Evolutionary conservation across 2,113 vertebrate genomes (phyloP).

Genomic region (Mugil cephalus): DNA sequence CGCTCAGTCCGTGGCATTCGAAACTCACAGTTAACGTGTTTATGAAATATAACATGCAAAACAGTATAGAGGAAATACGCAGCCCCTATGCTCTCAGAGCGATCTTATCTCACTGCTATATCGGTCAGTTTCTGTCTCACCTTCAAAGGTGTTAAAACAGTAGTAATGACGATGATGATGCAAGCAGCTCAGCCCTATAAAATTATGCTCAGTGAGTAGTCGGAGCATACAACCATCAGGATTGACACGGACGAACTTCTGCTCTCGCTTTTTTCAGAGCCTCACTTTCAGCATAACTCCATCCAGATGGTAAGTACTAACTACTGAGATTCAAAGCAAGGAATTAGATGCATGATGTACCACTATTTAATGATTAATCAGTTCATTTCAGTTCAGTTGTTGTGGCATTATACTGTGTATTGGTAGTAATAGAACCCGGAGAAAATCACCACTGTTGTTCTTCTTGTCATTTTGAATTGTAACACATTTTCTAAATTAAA

Average conservation of each 20-base stretch:
- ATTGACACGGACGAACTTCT: constrained; percentile 22
- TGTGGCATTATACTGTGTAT: neutral
- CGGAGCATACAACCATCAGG: constrained; percentile 13
- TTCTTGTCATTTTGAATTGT: neutral
- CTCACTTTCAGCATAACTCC: constrained; percentile 2
- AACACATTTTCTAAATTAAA: constrained; percentile 1
- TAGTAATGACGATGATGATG: constrained; percentile 25
- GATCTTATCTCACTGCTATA: constrained; percentile 7
- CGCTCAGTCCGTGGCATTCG: neutral
- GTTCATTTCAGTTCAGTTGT: neutral
- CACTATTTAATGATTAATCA: neutral
- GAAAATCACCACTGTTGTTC: neutral
- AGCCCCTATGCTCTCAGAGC: neutral
- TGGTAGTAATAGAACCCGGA: neutral
- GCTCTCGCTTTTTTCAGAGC: neutral
- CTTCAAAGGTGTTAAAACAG: neutral
- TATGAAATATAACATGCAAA: constrained; percentile 65
- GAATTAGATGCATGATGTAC: neutral
- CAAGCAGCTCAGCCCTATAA: constrained; percentile 35
- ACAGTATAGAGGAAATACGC: constrained; percentile 57
- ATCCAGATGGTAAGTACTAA: constrained; percentile 62
- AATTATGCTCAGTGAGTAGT: neutral
- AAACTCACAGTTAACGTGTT: constrained; percentile 27
- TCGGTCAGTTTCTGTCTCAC: constrained; percentile 26
- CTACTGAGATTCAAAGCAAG: neutral